These are phyloP conservation scores for Alca torda DNA, from an alignment of 2,797 vertebrate species.

Conservation along the genomic window DNA sequence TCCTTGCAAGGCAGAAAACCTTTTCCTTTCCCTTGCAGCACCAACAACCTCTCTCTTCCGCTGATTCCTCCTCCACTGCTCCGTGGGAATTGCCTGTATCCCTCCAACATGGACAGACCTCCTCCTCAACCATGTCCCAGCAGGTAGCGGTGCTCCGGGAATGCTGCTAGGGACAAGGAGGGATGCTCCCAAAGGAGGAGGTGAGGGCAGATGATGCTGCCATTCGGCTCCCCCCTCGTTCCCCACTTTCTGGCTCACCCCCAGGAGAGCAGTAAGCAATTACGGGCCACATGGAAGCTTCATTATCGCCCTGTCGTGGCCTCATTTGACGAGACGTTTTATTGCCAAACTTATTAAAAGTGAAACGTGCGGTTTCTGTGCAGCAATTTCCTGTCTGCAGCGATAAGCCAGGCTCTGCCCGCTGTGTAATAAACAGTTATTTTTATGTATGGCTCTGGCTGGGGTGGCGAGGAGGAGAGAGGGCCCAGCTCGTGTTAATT, in stretches of 20 bases:
- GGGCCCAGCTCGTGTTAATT: conserved; percentile 61
- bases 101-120: neutral
- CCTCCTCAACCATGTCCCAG: neutral
- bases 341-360: conserved; percentile 75
- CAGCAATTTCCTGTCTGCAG: conserved; percentile 75
- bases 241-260: conserved; percentile 7
- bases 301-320: conserved; percentile 74
- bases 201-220: neutral
- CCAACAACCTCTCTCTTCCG: neutral
- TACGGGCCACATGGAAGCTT: conserved; percentile 55
- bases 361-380: conserved; percentile 56
- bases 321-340: conserved; percentile 71
- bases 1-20: neutral
- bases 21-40: neutral
- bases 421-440: conserved; percentile 73
- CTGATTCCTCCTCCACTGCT: neutral
- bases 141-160: rapidly evolving
- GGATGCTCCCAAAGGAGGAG: neutral
- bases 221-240: neutral
- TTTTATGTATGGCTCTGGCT: conserved; percentile 59
- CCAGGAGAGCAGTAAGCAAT: conserved; percentile 67
- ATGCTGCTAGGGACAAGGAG: neutral
- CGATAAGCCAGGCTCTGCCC: conserved; percentile 69
- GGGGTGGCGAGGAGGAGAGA: neutral
- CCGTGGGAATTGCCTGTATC: neutral